Conservation (phyloP, 2,888 invertebrate species). For the Furcula furcula region DNA sequence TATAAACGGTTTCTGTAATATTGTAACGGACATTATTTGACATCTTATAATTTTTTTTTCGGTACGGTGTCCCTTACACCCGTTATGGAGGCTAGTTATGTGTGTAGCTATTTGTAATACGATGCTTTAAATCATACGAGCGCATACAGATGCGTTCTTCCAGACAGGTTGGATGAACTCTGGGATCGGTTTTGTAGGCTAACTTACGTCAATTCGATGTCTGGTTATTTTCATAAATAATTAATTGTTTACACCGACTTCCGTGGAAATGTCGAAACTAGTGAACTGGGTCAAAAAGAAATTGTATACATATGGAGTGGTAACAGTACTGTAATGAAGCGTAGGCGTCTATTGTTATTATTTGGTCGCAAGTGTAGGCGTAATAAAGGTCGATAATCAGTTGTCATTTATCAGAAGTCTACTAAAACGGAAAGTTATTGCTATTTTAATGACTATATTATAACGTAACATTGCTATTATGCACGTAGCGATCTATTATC, state of each 20-base stretch:
- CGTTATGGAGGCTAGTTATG: constrained; percentile 22
- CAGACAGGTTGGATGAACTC: constrained; percentile 43
- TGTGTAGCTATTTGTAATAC: constrained; percentile 7
- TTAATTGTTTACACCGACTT: constrained; percentile 19
- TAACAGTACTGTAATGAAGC: not conserved
- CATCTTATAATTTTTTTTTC: too few species aligned
- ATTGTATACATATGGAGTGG: not conserved
- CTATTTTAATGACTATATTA: not conserved
- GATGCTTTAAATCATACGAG: constrained; percentile 17
- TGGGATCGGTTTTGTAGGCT: constrained; percentile 30
- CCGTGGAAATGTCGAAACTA: constrained; percentile 11
- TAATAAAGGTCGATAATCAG: constrained; percentile 7
- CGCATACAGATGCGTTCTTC: constrained; percentile 23
- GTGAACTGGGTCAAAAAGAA: constrained; percentile 4
- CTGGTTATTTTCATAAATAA: constrained; percentile 29
- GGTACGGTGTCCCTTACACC: too few species aligned
- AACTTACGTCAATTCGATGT: constrained; percentile 15
- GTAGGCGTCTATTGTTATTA: not conserved
- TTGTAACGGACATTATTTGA: too few species aligned
- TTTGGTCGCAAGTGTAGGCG: not conserved
- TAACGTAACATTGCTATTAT: too few species aligned
- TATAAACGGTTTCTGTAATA: too few species aligned
- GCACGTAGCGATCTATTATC: not conserved
- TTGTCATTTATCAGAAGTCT: not conserved
- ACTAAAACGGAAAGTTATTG: not conserved